phyloP scores from a whole-genome alignment of 2,888 invertebrate species.

The Spodoptera littoralis region DNA sequence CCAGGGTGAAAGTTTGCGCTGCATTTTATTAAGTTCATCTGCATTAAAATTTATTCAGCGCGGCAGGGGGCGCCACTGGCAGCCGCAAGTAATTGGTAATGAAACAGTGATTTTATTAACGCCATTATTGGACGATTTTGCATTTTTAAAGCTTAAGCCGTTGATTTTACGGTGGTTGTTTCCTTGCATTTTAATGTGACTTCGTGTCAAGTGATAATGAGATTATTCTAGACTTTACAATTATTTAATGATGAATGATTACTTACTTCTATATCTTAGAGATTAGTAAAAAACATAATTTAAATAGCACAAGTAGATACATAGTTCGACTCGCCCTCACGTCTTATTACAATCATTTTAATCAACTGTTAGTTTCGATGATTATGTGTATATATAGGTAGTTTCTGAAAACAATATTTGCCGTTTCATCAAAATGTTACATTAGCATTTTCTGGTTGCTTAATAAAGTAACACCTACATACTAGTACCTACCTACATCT shows the following conservation, averaged over 20 bases:
- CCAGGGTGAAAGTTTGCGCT: slow-evolving; percentile 32
- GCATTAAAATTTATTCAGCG: slow-evolving; percentile 54
- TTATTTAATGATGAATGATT: no score
- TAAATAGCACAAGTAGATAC: no score
- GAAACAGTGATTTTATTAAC: slow-evolving; percentile 55
- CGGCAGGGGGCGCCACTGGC: slow-evolving; percentile 38
- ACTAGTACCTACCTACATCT: background rate
- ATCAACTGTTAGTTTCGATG: no score
- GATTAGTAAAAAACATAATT: no score
- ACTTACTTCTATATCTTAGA: no score
- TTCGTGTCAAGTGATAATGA: slow-evolving; percentile 2
- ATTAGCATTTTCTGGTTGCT: background rate
- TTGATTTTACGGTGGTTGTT: slow-evolving; percentile 28
- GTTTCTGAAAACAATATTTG: no score
- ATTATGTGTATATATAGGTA: no score
- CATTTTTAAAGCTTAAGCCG: slow-evolving; percentile 41
- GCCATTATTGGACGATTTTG: slow-evolving; percentile 43
- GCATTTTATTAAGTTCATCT: slow-evolving; percentile 58
- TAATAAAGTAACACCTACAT: slow-evolving; percentile 9
- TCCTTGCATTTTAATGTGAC: slow-evolving; percentile 19
- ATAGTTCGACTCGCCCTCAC: no score
- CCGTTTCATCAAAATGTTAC: background rate
- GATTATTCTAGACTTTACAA: background rate
- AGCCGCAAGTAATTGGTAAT: slow-evolving; percentile 51
- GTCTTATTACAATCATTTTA: no score